A percentile compares a stretch with the other conserved stretches of the same genome.
Conservation (phyloP, 2,113 vertebrate genomes). For the Strigops habroptila region DNA sequence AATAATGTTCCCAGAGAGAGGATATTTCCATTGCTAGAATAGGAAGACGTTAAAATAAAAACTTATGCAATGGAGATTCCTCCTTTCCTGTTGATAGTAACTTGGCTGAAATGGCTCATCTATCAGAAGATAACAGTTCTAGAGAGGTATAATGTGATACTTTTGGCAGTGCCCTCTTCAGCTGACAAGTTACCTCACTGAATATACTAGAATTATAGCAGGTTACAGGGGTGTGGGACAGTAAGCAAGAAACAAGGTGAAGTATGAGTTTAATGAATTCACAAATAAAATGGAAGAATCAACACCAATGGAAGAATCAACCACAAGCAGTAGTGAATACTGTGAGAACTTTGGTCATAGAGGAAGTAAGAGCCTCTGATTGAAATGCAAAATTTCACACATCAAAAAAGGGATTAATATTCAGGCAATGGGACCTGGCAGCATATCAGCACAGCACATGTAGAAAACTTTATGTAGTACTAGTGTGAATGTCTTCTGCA, state of each 20-base stretch:
- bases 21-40: not conserved
- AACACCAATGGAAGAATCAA: not conserved
- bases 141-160: not conserved
- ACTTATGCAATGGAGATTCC: not conserved
- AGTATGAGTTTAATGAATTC: not conserved
- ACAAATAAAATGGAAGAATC: not conserved
- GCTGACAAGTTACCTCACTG: not conserved
- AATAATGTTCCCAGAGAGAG: not conserved
- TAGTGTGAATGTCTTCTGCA: not conserved
- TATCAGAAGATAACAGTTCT: not conserved
- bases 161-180: not conserved
- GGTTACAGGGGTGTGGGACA: not conserved
- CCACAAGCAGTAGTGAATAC: not conserved
- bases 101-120: not conserved
- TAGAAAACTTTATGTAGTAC: not conserved
- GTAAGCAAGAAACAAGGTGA: not conserved
- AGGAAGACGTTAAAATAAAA: not conserved
- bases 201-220: not conserved
- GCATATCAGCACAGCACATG: conserved; percentile 2
- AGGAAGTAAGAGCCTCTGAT: not conserved
- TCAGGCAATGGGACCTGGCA: not conserved
- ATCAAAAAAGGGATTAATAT: conserved; percentile 19
- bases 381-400: conserved; percentile 11
- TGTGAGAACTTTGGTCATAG: not conserved
- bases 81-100: not conserved